These are phyloP conservation scores for Cantharis rustica DNA, from an alignment of 2,888 invertebrate genomes.

Conservation along the genomic window DNA sequence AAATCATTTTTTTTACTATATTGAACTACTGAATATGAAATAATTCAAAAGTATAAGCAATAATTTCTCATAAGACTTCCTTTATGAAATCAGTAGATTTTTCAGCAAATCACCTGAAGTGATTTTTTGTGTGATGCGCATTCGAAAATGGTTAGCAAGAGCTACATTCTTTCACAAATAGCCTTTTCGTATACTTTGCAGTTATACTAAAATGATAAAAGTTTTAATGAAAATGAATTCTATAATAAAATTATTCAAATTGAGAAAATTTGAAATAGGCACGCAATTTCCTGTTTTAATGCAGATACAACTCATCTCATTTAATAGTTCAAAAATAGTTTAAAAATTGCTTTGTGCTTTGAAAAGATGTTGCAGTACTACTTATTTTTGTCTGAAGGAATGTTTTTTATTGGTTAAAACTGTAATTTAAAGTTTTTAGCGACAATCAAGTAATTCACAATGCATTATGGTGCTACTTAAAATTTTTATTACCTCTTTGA, in stretches of 20 bases:
- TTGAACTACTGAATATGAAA: no score
- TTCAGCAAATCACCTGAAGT: no score
- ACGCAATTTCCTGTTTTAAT: not conserved
- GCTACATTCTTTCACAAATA: no score
- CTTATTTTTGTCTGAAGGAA: not conserved
- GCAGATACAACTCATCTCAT: not conserved
- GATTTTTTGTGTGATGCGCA: no score
- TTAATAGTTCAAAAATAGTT: no score
- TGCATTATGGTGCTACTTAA: not conserved
- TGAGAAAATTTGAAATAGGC: not conserved
- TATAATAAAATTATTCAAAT: not conserved
- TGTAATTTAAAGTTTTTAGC: not conserved
- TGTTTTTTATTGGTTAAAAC: not conserved
- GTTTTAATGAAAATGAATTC: not conserved
- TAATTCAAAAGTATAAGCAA: no score
- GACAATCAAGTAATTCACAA: not conserved
- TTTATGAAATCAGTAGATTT: no score
- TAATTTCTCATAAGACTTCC: no score
- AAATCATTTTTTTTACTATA: no score
- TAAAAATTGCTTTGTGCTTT: not conserved
- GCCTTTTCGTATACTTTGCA: no score
- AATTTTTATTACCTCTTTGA: not conserved
- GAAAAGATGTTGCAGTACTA: not conserved
- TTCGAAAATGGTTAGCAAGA: no score
- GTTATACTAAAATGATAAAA: no score